Percentiles rank a stretch among this genome's conserved stretches.
Conservation (phyloP, 2,888 invertebrate species). For the Melikaiella ostensackeni region DNA sequence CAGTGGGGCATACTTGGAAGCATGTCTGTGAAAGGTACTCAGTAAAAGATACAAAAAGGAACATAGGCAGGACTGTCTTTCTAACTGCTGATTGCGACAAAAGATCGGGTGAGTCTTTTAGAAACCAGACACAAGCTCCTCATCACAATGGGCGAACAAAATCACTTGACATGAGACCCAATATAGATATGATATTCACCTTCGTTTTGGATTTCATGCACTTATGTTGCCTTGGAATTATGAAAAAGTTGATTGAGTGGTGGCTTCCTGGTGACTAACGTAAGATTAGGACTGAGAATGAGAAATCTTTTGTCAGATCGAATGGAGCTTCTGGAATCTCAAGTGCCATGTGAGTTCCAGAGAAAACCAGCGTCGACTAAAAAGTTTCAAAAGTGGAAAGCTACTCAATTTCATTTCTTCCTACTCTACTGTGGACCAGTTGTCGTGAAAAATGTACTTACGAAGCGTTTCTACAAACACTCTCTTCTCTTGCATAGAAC, state of each 20-base stretch:
- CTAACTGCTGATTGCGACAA: background rate
- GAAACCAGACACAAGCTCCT: background rate
- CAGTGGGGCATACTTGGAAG: too few relatives aligned
- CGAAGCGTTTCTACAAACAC: background rate
- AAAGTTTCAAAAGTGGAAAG: background rate
- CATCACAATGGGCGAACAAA: background rate
- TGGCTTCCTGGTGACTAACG: too few relatives aligned
- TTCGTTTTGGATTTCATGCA: slow-evolving; percentile 3
- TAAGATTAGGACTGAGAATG: background rate
- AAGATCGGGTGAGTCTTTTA: background rate
- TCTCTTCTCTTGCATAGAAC: slow-evolving; percentile 23
- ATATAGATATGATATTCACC: background rate
- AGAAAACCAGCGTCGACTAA: background rate
- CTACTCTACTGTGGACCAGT: background rate
- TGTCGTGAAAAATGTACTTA: too few relatives aligned
- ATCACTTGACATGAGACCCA: background rate
- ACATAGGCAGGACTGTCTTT: background rate
- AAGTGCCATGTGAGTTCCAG: background rate
- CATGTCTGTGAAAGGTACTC: background rate
- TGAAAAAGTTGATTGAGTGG: background rate
- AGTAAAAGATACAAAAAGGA: background rate
- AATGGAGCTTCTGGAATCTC: background rate
- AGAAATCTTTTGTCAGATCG: background rate
- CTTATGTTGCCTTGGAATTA: background rate
- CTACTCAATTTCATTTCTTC: background rate